Evolutionary conservation across 2,888 invertebrate species (phyloP), one percentile per base, ranked within the genome.

Genomic region (Cynaeus angustus): DNA sequence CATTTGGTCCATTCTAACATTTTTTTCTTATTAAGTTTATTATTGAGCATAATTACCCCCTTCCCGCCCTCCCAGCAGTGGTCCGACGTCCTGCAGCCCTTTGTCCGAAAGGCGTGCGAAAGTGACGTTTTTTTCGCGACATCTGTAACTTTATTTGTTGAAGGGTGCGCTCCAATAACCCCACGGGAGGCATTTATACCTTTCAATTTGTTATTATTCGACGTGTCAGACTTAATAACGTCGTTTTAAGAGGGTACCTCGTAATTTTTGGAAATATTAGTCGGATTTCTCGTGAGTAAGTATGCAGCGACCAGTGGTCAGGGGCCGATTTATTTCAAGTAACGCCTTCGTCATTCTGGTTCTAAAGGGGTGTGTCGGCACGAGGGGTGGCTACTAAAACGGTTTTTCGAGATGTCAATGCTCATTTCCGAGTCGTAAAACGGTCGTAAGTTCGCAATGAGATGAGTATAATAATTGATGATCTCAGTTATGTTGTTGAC

Each of bases 81-180:
- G 66, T 69, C 53, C 76, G 13, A 38, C 26, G 72, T 74, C 76
- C 77, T 78, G 14, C 37, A 30, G 9, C 50, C 50, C 45, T 66
- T 78, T 78, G 79, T 78, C 79, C 79, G 75, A 80, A 80, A 81
- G 81, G 82, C 81, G 81, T 81, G 81, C 80, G 81, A 81, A 81
- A 80, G 81, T 82, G 81, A 81, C 80, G 71, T 75, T 77, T 79
- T 78, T 78, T 78, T 58, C 66, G 59, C 77, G 78, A 79, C 79
- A 79, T 79, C 77, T 79, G 78, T 64, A 64, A 50, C 64, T 37
- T 53, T 64, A 5, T 50, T 43, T 41, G 21, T 52, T 26, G 74
- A 72, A 71, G 66, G 70, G 70, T 62, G 56, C 13, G 41, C n/a
- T 37, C 33, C 4, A 64, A 70, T 56, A 59, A 53, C 72, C 76